Evolutionary conservation across 2,797 vertebrate genomes (phyloP), one percentile per base, ranked within the genome.

Genomic region (Chiloscyllium punctatum): DNA sequence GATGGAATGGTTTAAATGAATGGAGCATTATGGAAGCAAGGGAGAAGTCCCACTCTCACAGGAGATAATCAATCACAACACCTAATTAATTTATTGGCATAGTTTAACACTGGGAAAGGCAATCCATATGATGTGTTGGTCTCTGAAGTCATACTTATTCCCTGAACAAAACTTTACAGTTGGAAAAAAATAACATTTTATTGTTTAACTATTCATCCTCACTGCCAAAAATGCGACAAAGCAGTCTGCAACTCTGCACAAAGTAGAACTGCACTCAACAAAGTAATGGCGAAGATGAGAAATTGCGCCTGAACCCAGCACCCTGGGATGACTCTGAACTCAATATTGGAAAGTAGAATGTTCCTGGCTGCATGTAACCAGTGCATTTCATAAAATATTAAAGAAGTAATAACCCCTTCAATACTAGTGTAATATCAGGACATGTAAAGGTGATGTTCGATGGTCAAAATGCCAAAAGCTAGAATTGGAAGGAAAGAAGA

Each of bases 121-220:
- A 90, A 90, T 62, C 82, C 15, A 90, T 90, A 18, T 90, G 87
- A 90, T 90, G 53, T 90, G 87, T 90, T 66, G 87, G 87, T 62
- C 53, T 90, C 87, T 90, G 87, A 90, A 62, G 87, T 90, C 87
- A 90, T 90, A 18, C 30, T 66, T 62, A 62, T 90, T n/a, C 87
- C 87, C 53, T 90, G 4, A 27, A 90, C 57, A 90, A 90, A 90
- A 62, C 53, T 90, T 90, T 57, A 66, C 62, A n/a, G 53, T 90
- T 90, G 87, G 87, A 90, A 62, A 84, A 48, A 90, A 90, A 90
- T 90, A 90, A 90, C 33, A 90, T 90, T 90, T 90, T 90, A 62
- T 57, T 62, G 53, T 62, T 66, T 66, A 90, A 90, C 87, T 62
- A n/a, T 90, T 66, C 87, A 62, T 16, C 30, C 30, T 90, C 33